Evolutionary conservation across 2,888 invertebrate genomes (phyloP).

Genomic region (Zaprionus obscuricornis): DNA sequence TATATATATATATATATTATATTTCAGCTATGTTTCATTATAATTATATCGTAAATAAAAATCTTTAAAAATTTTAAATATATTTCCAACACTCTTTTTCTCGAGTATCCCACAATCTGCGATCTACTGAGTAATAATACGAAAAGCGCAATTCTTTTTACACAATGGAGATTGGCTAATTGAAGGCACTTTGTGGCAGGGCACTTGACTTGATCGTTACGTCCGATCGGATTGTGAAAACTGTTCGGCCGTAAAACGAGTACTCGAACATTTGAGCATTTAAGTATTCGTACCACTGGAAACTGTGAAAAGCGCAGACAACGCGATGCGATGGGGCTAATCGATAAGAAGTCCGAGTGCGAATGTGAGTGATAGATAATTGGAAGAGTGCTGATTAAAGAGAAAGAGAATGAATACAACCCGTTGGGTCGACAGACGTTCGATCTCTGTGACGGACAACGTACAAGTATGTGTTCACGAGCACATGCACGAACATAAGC

Average conservation of each 20-base stretch:
- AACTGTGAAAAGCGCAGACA: slow-evolving; percentile 52
- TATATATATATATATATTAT: too few relatives aligned
- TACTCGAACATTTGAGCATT: too few relatives aligned
- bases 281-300: neutral
- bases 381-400: slow-evolving; percentile 33
- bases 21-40: too few relatives aligned
- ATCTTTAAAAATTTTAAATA: too few relatives aligned
- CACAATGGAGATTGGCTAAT: slow-evolving; percentile 55
- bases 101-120: slow-evolving; percentile 2
- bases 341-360: slow-evolving; percentile 41
- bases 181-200: slow-evolving; percentile 55
- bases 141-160: slow-evolving; percentile 42
- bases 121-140: slow-evolving; percentile 20
- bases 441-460: slow-evolving; percentile 49
- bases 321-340: slow-evolving; percentile 30
- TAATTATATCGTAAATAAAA: neutral
- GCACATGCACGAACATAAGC: too few relatives aligned
- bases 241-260: slow-evolving; percentile 38
- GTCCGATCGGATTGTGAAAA: slow-evolving; percentile 37
- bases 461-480: slow-evolving; percentile 25
- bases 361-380: slow-evolving; percentile 57
- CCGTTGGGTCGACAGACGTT: slow-evolving; percentile 48
- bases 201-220: slow-evolving; percentile 65
- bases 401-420: too few relatives aligned
- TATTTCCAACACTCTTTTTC: neutral